A percentile compares a stretch with the other conserved stretches of the same genome.
Conservation (phyloP, 2,888 invertebrate genomes). For the Epirrhoe alternata region DNA sequence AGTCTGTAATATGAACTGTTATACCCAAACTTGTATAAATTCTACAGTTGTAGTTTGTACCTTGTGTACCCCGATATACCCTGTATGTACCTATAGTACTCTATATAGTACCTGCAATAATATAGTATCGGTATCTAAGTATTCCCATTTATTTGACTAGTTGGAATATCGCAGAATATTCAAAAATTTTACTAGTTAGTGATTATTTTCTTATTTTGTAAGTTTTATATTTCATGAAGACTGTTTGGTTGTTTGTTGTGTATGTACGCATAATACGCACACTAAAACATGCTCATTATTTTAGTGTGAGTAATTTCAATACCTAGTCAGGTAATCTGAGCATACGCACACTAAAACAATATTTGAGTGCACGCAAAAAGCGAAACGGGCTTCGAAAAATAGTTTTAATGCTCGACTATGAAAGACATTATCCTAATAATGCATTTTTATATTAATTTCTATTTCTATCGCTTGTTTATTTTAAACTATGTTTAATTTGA, state of each 20-base stretch:
- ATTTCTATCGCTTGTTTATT: slow-evolving; percentile 28
- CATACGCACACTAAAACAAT: background rate
- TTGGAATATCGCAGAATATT: background rate
- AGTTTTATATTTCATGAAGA: slow-evolving; percentile 5
- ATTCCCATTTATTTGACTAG: background rate
- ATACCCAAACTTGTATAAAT: background rate
- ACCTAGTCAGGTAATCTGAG: background rate
- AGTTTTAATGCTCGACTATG: slow-evolving; percentile 15
- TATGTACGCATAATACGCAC: background rate
- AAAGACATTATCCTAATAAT: slow-evolving; percentile 34
- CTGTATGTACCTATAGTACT: background rate
- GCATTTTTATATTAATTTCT: slow-evolving; percentile 27
- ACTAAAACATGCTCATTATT: background rate
- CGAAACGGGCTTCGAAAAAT: background rate
- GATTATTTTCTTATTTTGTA: slow-evolving; percentile 11
- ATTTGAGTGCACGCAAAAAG: background rate
- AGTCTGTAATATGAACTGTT: background rate
- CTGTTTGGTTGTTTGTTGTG: background rate
- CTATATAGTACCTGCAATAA: slow-evolving; percentile 14
- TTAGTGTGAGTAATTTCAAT: background rate
- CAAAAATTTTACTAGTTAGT: background rate
- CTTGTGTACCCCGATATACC: slow-evolving; percentile 3
- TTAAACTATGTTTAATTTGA: slow-evolving; percentile 36
- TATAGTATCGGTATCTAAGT: slow-evolving; percentile 5
- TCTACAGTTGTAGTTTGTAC: slow-evolving; percentile 3